A percentile compares a stretch with the other conserved stretches of the same genome.
Conservation (phyloP, 2,797 vertebrate species). For the Platalea minor region DNA sequence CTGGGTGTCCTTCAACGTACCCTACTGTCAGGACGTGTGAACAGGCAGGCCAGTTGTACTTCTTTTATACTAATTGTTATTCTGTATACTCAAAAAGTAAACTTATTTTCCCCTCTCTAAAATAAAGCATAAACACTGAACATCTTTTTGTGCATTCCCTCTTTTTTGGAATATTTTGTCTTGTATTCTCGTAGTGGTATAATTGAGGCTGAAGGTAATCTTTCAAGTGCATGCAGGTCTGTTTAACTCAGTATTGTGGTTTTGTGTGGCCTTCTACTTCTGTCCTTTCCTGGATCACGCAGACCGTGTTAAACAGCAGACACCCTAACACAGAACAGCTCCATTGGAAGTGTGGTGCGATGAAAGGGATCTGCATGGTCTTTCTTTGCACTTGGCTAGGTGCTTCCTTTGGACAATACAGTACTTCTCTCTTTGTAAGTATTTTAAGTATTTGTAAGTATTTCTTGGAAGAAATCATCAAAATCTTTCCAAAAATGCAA, state of each 20-base stretch:
- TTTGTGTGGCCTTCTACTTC: background rate
- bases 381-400: background rate
- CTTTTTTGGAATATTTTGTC: background rate
- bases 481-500: background rate
- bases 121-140: background rate
- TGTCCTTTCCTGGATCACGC: background rate
- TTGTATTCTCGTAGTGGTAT: background rate
- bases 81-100: background rate
- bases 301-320: background rate
- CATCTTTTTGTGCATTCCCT: background rate
- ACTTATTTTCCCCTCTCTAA: background rate
- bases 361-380: background rate
- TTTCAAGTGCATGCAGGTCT: background rate
- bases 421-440: background rate
- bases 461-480: background rate
- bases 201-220: background rate
- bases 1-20: accelerated
- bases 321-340: background rate
- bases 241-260: background rate
- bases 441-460: background rate
- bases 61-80: background rate
- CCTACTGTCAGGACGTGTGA: background rate
- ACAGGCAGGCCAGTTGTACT: background rate
- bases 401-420: background rate
- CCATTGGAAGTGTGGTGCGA: background rate